Evolutionary conservation across 2,797 vertebrate genomes (phyloP).

Genomic region (Chrosomus eos): DNA sequence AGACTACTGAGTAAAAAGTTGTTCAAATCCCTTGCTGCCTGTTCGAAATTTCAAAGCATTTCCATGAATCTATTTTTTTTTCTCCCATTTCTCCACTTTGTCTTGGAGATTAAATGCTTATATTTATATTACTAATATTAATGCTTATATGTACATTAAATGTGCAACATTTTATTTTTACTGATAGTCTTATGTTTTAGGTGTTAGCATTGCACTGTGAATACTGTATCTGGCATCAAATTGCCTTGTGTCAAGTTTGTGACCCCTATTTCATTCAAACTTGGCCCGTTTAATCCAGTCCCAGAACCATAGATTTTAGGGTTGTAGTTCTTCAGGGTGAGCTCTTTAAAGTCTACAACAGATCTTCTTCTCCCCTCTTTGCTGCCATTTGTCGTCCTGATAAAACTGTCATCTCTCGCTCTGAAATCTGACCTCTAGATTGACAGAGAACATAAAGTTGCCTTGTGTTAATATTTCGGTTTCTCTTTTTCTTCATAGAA

Average conservation of each 20-base stretch:
- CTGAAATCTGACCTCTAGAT: slow-evolving; percentile 77
- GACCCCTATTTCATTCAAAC: slow-evolving; percentile 10
- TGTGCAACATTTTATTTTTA: not conserved
- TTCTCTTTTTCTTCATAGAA: slow-evolving; percentile 72
- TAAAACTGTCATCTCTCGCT: slow-evolving; percentile 80
- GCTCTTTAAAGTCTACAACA: slow-evolving; percentile 30
- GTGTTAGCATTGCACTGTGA: slow-evolving; percentile 57
- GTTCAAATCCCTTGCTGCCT: slow-evolving; percentile 42
- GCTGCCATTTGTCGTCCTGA: slow-evolving; percentile 78
- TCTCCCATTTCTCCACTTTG: not conserved
- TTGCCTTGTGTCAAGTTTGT: slow-evolving; percentile 60
- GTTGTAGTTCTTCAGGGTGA: slow-evolving; percentile 66
- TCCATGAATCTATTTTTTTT: not conserved
- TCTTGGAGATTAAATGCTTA: too few species aligned
- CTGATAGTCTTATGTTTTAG: slow-evolving; percentile 53
- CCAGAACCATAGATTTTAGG: slow-evolving; percentile 69
- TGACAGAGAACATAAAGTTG: slow-evolving; percentile 79
- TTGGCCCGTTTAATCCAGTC: not conserved
- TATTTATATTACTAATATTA: too few species aligned
- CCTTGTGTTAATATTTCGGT: slow-evolving; percentile 78
- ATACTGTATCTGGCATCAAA: not conserved
- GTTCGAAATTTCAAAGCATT: slow-evolving; percentile 19
- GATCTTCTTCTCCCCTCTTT: slow-evolving; percentile 64
- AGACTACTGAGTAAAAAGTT: slow-evolving; percentile 65
- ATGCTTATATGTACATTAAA: not conserved